Base-by-base conservation (phyloP, 2,888 invertebrate species). In the Mythimna lalbum region DNA sequence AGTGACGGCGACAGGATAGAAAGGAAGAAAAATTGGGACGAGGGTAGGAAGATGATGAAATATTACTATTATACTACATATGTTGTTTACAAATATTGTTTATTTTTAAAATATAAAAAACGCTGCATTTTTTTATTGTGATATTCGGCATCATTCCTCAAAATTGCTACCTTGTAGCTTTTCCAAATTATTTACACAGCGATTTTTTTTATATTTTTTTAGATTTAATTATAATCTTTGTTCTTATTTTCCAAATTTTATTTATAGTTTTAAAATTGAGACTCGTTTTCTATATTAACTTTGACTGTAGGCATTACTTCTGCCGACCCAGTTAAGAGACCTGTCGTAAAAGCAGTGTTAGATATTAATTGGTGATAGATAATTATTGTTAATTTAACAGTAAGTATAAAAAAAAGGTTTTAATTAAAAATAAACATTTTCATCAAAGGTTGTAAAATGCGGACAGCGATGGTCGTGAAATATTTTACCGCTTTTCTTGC, bases 141-240 rank as follows among this genome's bases (percentile, higher is more conserved):
- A 56, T 33, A 39, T 55, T 43, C 12, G 0, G 17, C 43, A 76
- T 50, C 73, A 73, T 79, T 75, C 43, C 61, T 23, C 36, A 53
- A 4, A 60, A 39, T 60, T 53, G 61, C 47, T 67, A 65, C 17
- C 3, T 62, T 47, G 33, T 72, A 69, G 36, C 50, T 52, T 53
- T 47, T 80, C 63, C 70, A 70, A 77, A 66, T 70, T 65, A 39
- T 57, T 69, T 68, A 69, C 69, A 67, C 69, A 74, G 65, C 4
- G 5, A 33, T 33, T 33, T 52, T 52, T 4, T 33, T 43, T 43
- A 19, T 50, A 60, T 59, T 23, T 49, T 53, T 63, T 57, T 0
- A 57, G 21, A 53, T 61, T 53, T 50, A 21, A 27, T 21, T 49
- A 2, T 23, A 76, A 43, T 43, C 59, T 19, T 2, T 21, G 1